Conservation (phyloP, 2,113 vertebrate species). For the Stigmatopora argus region DNA sequence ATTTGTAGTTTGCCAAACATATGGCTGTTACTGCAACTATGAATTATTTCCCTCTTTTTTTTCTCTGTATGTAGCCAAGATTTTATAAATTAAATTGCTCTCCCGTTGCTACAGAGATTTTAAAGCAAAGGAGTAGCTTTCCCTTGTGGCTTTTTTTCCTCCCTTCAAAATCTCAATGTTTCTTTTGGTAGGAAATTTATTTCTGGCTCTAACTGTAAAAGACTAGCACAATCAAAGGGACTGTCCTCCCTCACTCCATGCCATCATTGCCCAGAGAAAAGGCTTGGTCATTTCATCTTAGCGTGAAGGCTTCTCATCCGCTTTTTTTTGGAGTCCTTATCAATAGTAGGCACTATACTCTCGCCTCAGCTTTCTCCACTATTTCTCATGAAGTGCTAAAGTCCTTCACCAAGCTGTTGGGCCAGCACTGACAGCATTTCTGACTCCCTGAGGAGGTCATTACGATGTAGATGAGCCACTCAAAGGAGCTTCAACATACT, state of each 20-base stretch:
- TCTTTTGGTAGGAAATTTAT: conserved; percentile 6
- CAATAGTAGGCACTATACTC: conserved; percentile 31
- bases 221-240: conserved; percentile 20
- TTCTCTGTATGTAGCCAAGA: neutral
- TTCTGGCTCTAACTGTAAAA: conserved; percentile 8
- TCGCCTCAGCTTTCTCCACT: conserved; percentile 48
- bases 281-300: conserved; percentile 52
- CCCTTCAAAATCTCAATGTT: neutral
- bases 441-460: conserved; percentile 71
- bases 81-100: conserved; percentile 3
- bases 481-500: conserved; percentile 48
- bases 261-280: conserved; percentile 24
- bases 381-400: conserved; percentile 51
- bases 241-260: conserved; percentile 11
- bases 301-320: conserved; percentile 28
- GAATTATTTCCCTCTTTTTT: neutral
- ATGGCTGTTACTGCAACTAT: neutral
- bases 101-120: neutral
- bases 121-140: neutral
- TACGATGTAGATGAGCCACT: conserved; percentile 62
- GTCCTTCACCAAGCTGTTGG: conserved; percentile 48
- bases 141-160: neutral
- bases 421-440: conserved; percentile 48
- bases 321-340: conserved; percentile 40
- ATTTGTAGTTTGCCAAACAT: conserved; percentile 3